Percentiles rank a stretch among this genome's conserved stretches.
Conservation (phyloP, 2,797 vertebrate genomes). For the Cossypha dichroa region DNA sequence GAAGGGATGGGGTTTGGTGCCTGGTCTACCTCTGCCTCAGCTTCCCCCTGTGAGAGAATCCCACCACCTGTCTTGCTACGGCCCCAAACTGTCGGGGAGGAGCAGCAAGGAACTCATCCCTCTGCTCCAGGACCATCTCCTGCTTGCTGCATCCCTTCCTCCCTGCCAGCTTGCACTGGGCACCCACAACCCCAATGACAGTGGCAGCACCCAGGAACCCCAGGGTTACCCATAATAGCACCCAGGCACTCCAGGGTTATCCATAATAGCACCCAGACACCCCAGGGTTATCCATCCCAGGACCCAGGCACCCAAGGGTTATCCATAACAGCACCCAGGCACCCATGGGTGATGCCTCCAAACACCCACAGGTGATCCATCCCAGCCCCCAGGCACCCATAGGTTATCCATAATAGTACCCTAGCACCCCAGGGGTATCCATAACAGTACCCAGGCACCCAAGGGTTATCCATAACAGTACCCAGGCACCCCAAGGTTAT, state of each 20-base stretch:
- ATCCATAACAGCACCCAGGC: too few species aligned
- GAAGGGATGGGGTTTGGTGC: fast-evolving
- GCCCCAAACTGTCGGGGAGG: fast-evolving
- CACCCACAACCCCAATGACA: fast-evolving
- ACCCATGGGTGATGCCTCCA: too few species aligned
- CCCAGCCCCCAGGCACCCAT: too few species aligned
- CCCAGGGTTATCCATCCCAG: not conserved
- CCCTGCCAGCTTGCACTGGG: not conserved
- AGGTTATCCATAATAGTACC: too few species aligned
- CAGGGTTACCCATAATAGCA: fast-evolving
- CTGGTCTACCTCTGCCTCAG: not conserved
- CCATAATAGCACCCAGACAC: too few species aligned
- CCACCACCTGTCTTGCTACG: fast-evolving
- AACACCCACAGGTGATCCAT: too few species aligned
- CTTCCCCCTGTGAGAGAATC: not conserved
- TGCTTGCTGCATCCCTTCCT: not conserved
- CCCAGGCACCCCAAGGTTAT: too few species aligned
- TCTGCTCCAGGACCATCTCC: not conserved
- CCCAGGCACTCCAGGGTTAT: not conserved
- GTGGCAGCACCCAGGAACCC: not conserved
- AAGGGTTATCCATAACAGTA: too few species aligned
- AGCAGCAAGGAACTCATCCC: not conserved
- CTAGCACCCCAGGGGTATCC: too few species aligned
- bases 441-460: too few species aligned
- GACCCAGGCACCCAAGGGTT: fast-evolving